Base-by-base conservation (phyloP, 1,140 invertebrate species). In the Mya arenaria region DNA sequence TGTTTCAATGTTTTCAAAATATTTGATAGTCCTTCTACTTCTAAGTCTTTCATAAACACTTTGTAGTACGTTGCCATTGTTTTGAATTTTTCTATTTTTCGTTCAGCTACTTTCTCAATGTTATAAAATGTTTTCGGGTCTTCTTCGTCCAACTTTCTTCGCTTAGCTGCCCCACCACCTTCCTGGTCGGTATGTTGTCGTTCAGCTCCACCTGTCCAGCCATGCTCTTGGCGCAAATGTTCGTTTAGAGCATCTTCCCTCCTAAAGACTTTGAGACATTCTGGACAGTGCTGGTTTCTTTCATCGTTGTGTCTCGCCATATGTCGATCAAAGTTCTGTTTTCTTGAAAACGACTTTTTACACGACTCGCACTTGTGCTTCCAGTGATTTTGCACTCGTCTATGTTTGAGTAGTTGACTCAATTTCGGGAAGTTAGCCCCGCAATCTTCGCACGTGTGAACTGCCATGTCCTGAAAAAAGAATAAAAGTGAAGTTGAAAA, bases 271-370 rank as follows among this genome's bases (percentile, higher is more conserved):
- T 19, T 36, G 4, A 56, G 32, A 36, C 68, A 71, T 30, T 73
- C 69, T n/a, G 69, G 69, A 58, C 69, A 73, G n/a, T 73, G 69
- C 4, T 73, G 55, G n/a, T 32, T 60, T 23, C 25, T 74, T 39
- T 58, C 55, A 60, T 58, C 48, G 10, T 10, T 39, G 36, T 68
- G 65, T 68, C 44, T 68, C 36, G 39, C 3, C 36, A 39, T 4
- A 41, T 68, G 65, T 28, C 65, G 39, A 4, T 68, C 65, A 6
- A 68, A 23, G 36, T 68, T 68, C 3, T 68, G 17, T 23, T 68
- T 68, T 17, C 65, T 15, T 3, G 65, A 23, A 23, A 68, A 68
- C 15, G 65, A 8, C 36, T 68, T 68, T 23, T 68, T 68, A 23
- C 65, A 68, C 39, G 25, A 34, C 10, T 15, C 15, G 30, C 65